Conservation (phyloP, 64 coral and sea anemone genomes). For the Stichodactyla mertensii region DNA sequence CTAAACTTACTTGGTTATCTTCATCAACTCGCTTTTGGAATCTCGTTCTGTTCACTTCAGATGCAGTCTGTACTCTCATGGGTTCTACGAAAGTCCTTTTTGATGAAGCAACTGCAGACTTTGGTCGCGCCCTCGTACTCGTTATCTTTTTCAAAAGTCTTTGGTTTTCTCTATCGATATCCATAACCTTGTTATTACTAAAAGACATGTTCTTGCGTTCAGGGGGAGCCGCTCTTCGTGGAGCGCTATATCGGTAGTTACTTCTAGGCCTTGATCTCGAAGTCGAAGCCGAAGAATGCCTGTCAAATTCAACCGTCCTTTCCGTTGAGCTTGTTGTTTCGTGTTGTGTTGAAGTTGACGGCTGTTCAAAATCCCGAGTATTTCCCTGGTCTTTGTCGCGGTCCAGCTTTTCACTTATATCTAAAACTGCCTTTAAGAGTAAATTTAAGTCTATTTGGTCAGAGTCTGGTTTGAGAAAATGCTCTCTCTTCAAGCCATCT, state of each 20-base stretch:
- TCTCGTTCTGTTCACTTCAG: slow-evolving; percentile 91
- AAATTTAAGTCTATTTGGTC: slow-evolving; percentile 95
- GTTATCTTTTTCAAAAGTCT: slow-evolving; percentile 83
- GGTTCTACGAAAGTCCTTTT: slow-evolving; percentile 66
- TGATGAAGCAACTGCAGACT: slow-evolving; percentile 44
- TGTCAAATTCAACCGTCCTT: slow-evolving; percentile 34
- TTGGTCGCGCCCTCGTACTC: slow-evolving; percentile 42
- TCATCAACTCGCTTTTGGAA: slow-evolving; percentile 88
- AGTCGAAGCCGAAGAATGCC: slow-evolving; percentile 15
- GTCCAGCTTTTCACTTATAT: slow-evolving; percentile 91
- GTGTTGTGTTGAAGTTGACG: background rate
- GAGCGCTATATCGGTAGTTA: slow-evolving; percentile 33
- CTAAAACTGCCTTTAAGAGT: slow-evolving; percentile 87
- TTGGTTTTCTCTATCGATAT: slow-evolving; percentile 94
- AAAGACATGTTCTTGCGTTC: slow-evolving; percentile 97
- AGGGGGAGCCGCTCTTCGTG: slow-evolving; percentile 36
- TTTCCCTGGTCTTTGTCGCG: slow-evolving; percentile 30
- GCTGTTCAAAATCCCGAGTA: background rate
- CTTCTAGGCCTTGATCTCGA: slow-evolving; percentile 67
- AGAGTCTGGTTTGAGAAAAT: slow-evolving; percentile 88
- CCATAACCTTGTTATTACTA: slow-evolving; percentile 73
- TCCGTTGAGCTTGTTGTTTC: background rate
- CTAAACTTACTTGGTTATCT: slow-evolving; percentile 79
- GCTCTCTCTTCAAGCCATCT: slow-evolving; percentile 68
- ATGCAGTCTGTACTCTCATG: slow-evolving; percentile 76